Percentiles rank a stretch among this genome's conserved stretches.
Evolutionary conservation across 2,113 vertebrate species (phyloP).

Genomic region (Xenopus tropicalis): UCB_Xtro_10.0 CM004443.2:56889001-56889500

Average conservation of each 20-base stretch:
- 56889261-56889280: background rate
- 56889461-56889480: background rate
- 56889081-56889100: background rate
- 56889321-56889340: background rate
- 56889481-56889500: too few relatives aligned
- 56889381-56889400: background rate
- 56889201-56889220: background rate
- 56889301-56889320: background rate
- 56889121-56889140: slow-evolving; percentile 10
- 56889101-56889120: background rate
- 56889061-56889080: background rate
- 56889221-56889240: slow-evolving; percentile 5
- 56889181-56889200: slow-evolving; percentile 3
- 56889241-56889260: slow-evolving; percentile 2
- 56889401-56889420: too few relatives aligned
- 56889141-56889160: slow-evolving; percentile 3
- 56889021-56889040: background rate
- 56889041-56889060: too few relatives aligned
- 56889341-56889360: background rate
- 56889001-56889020: background rate
- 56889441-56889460: background rate
- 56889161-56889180: slow-evolving; percentile 11
- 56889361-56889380: background rate
- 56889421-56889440: background rate
- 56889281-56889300: background rate